Base-by-base conservation (phyloP, 37 sponge, comb jelly and placozoan species). In the Amphimedon queenslandica region DNA sequence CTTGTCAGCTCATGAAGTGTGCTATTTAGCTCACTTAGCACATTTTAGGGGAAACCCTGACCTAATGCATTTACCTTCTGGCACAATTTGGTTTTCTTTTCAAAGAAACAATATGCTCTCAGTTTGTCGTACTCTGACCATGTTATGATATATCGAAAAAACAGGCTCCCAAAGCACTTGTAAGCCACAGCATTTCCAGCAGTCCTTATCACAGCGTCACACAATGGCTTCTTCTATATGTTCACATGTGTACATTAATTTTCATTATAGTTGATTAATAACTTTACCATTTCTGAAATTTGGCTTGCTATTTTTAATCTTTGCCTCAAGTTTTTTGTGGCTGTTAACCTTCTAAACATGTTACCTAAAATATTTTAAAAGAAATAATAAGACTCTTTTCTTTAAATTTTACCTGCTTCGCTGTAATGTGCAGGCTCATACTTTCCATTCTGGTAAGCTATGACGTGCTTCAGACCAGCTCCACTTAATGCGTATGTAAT, bases 71-170 rank as follows among this genome's bases (percentile, higher is more conserved):
- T 34, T 10, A 73, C 28, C 11, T 10, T 55, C 37, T 67, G 6
- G 21, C 64, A 55, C n/a, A 43, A 51, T 70, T 70, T 83, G 24
- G 83, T 40, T 27, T 70, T 57, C 24, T 60, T 43, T 32, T 64
- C 8, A 1, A 83, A 67, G 20, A 83, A 57, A 41, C 33, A 35
- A 36, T 63, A 83, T 2, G 77, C 83, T 41, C 66, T 83, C 20
- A 33, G 24, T 57, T 83, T 83, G 20, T 76, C 77, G 1, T 37
- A 58, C 0, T 83, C 77, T 20, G 38, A 53, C 83, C 83, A 83
- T 34, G 68, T 70, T 31, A 32, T 11, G 20, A 75, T 40, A 40
- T 60, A 83, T 3, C 55, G 25, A 37, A 18, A 39, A 41, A 83
- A 60, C 39, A 76, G 41, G 24, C 28, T 23, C 6, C 83, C 83